phyloP scores from a whole-genome alignment of 2,888 invertebrate genomes.

The Chorisops tibialis region DNA sequence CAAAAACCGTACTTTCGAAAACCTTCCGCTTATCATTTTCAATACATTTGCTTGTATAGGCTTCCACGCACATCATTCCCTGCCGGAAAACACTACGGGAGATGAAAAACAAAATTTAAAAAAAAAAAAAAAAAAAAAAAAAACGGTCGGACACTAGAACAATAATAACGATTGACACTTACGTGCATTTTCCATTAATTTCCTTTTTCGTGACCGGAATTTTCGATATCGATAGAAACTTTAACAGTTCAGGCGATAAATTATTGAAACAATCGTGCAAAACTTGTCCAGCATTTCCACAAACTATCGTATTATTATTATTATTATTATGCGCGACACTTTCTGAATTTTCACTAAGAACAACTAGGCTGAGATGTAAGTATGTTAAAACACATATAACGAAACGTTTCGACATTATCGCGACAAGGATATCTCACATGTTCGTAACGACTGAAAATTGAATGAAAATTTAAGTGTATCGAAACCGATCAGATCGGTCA shows the following conservation, averaged over 20 bases:
- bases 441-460: not conserved
- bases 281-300: constrained; percentile 46
- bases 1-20: constrained; percentile 47
- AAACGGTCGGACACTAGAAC: not conserved
- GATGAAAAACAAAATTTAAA: constrained; percentile 4
- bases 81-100: constrained; percentile 46
- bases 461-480: not conserved
- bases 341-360: not conserved
- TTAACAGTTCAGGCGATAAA: constrained; percentile 46
- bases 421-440: not conserved
- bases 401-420: not conserved
- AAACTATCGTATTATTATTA: constrained; percentile 36
- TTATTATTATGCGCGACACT: no score
- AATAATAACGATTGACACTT: constrained; percentile 35
- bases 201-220: constrained; percentile 46
- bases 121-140: not conserved
- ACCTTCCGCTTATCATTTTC: constrained; percentile 41
- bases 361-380: not conserved
- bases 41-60: constrained; percentile 46
- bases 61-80: constrained; percentile 50
- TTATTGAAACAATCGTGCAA: constrained; percentile 49
- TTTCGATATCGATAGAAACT: constrained; percentile 46
- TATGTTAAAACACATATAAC: not conserved
- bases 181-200: constrained; percentile 49
- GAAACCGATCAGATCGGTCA: no score